phyloP scores from a whole-genome alignment of 2,113 vertebrate species.

The Mystacornis crossleyi region DNA sequence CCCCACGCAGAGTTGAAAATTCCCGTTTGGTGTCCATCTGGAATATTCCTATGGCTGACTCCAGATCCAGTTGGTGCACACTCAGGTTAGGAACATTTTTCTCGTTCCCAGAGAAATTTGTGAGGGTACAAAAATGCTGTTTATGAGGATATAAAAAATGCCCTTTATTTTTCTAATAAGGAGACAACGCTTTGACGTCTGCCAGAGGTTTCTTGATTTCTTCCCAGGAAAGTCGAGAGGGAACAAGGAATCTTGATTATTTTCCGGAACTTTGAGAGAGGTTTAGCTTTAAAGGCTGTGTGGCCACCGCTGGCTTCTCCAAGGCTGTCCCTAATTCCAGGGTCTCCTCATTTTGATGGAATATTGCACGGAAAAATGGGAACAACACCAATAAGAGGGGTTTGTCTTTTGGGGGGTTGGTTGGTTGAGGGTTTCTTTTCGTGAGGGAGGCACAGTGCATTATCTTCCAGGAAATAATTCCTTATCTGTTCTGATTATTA shows the following conservation, averaged over 20 bases:
- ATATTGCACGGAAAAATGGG: rapidly evolving
- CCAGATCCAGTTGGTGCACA: rapidly evolving
- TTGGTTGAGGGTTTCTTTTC: not conserved
- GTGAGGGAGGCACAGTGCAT: rapidly evolving
- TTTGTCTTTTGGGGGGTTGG: not conserved
- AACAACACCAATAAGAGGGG: rapidly evolving
- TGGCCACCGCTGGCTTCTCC: not conserved
- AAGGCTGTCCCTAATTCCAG: not conserved
- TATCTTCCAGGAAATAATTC: not conserved
- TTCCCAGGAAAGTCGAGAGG: not conserved
- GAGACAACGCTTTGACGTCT: rapidly evolving
- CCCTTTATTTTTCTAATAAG: not conserved
- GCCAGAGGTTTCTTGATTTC: not conserved
- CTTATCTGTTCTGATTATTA: not conserved
- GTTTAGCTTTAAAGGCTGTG: not conserved
- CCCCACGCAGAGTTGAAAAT: not conserved
- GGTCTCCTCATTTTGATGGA: not conserved
- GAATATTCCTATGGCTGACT: not conserved
- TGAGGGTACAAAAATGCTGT: not conserved
- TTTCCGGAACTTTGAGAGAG: not conserved
- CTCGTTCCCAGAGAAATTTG: not conserved
- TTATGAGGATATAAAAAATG: not conserved
- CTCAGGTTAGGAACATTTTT: not conserved
- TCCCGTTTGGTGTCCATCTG: not conserved
- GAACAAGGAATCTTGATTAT: not conserved